These are phyloP conservation scores for Globodera rostochiensis DNA, from an alignment of 1,140 invertebrate genomes.

Conservation along the genomic window DNA sequence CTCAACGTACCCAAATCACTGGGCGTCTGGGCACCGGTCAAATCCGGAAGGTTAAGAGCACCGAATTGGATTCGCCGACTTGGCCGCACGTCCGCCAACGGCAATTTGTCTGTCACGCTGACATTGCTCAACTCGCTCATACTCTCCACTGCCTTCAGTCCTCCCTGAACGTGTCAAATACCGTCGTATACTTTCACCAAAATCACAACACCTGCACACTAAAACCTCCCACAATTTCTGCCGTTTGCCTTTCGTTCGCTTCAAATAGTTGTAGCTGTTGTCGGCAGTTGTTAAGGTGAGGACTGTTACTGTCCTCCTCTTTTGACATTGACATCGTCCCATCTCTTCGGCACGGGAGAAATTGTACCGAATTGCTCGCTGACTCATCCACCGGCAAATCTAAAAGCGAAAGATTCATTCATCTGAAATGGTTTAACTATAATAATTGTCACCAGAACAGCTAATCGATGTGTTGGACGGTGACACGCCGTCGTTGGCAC, in stretches of 20 bases:
- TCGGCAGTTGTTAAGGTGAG: no score
- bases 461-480: constrained; percentile 3
- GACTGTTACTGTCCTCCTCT: neutral
- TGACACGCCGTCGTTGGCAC: neutral
- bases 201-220: neutral
- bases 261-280: neutral
- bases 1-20: constrained; percentile 1
- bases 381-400: constrained; percentile 10
- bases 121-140: constrained; percentile 6
- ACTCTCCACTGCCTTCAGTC: neutral
- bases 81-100: neutral
- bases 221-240: neutral
- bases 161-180: neutral
- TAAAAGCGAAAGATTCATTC: neutral
- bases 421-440: neutral
- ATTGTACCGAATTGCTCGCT: neutral
- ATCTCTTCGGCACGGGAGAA: neutral
- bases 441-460: neutral
- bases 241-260: neutral
- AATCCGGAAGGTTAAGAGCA: neutral
- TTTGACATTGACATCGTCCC: neutral
- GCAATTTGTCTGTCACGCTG: neutral
- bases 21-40: neutral
- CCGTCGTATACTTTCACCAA: neutral
- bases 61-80: neutral